Evolutionary conservation across 2,113 vertebrate species (phyloP).

Genomic region (Phasianus colchicus): DNA sequence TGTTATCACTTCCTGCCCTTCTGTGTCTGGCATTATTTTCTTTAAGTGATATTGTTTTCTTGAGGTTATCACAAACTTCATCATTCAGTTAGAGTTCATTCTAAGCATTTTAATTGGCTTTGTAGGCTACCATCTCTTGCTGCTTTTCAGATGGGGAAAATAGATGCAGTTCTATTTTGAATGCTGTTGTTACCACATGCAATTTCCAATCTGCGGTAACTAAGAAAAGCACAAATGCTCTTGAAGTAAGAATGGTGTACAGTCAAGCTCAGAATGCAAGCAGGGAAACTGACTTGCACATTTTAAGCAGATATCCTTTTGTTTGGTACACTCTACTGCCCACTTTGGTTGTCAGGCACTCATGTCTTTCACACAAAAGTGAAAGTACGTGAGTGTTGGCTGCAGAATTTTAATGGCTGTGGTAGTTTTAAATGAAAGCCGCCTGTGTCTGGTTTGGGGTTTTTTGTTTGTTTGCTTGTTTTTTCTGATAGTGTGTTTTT

Average conservation of each 20-base stretch:
- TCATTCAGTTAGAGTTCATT: neutral
- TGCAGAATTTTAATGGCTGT: slow-evolving; percentile 47
- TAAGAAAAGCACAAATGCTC: neutral
- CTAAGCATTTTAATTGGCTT: neutral
- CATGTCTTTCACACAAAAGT: slow-evolving; percentile 35
- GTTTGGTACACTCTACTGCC: neutral
- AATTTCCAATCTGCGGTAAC: neutral
- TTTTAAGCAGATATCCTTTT: slow-evolving; percentile 41
- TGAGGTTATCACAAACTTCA: neutral
- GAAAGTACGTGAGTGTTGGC: slow-evolving; percentile 27
- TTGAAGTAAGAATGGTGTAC: neutral
- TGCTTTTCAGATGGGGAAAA: neutral
- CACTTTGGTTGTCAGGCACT: slow-evolving; percentile 9
- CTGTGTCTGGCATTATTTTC: neutral
- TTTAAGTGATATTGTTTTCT: neutral
- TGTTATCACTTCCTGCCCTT: neutral
- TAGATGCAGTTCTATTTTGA: neutral
- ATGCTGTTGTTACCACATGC: neutral
- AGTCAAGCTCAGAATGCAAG: neutral
- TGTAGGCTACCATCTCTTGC: neutral
- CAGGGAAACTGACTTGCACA: neutral
- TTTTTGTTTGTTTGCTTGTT: neutral
- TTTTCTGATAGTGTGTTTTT: neutral
- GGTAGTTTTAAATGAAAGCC: slow-evolving; percentile 17
- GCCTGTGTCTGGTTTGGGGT: neutral